Conservation (phyloP, 2,113 vertebrate species). For the Nothocercus nigrocapillus region DNA sequence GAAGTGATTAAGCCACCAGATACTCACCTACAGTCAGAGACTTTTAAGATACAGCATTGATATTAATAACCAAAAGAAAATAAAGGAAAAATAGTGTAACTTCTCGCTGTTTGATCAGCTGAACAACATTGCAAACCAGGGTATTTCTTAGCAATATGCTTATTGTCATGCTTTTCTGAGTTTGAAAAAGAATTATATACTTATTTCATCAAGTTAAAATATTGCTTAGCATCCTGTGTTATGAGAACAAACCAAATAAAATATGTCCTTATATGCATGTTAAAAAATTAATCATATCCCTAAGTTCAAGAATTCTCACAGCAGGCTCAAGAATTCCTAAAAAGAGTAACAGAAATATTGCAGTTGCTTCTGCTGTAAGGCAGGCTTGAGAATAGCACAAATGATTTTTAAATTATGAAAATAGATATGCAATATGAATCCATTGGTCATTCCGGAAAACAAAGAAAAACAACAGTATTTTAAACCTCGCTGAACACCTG, state of each 20-base stretch:
- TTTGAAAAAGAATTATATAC: neutral
- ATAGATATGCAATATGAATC: neutral
- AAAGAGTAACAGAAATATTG: neutral
- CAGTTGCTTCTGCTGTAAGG: neutral
- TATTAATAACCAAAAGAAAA: neutral
- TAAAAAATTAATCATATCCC: neutral
- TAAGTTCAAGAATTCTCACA: neutral
- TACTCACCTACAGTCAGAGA: neutral
- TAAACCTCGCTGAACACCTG: neutral
- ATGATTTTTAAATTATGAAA: neutral
- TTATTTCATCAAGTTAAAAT: neutral
- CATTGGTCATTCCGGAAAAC: neutral
- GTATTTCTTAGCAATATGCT: neutral
- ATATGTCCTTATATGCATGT: neutral
- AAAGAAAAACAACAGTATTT: neutral
- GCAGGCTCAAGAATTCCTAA: neutral
- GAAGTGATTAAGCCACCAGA: neutral
- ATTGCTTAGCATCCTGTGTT: neutral
- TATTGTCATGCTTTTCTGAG: neutral
- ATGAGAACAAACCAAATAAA: neutral
- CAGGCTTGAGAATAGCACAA: neutral
- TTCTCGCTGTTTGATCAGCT: neutral
- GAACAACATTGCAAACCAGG: neutral
- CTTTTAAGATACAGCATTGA: neutral
- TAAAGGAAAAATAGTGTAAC: rapidly evolving